Evolutionary conservation across 2,797 vertebrate genomes (phyloP), one percentile per base, ranked within the genome.

Genomic region (Ara ararauna): DNA sequence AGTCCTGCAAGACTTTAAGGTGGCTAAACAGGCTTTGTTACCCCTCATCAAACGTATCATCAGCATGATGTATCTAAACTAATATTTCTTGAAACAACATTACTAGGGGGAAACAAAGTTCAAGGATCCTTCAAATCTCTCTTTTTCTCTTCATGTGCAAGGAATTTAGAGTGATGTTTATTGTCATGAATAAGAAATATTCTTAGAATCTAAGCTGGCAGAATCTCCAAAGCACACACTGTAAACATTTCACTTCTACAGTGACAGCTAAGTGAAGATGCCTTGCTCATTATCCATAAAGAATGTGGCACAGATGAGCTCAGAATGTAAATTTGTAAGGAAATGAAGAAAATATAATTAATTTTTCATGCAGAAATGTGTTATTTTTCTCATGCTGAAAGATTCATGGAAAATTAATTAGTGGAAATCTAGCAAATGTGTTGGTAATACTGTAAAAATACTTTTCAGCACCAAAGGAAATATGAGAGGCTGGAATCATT

Each of bases 171-270:
- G 58, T 93, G 89, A 79, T 51, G 80, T 80, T 96, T 80, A 85
- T 82, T 93, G 73, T 88, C 21, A 30, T 87, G 84, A 86, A 92
- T 96, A 93, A 94, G 94, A 96, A 94, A 93, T 97, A 85, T 95
- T 94, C 97, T 97, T 95, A 85, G 92, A 96, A 77, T 93, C 71
- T 80, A 78, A 96, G 95, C 97, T 97, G 97, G 97, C 95, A 97
- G 95, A 87, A 89, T 96, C 93, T 93, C 86, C 95, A 92, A 94
- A 95, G 89, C 86, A 9, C 70, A 70, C 80, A 9, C 88, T 93
- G 97, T 97, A 97, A 97, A 97, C 96, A 97, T 97, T 97, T 97
- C 97, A 96, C 90, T 97, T 91, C 90, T 93, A 95, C 95, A 86
- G 95, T 81, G 90, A 95, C 96, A 96, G 92, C 96, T 96, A 96